Base-by-base conservation (phyloP, 2,888 invertebrate genomes). In the Pristionchus arcanus region DNA sequence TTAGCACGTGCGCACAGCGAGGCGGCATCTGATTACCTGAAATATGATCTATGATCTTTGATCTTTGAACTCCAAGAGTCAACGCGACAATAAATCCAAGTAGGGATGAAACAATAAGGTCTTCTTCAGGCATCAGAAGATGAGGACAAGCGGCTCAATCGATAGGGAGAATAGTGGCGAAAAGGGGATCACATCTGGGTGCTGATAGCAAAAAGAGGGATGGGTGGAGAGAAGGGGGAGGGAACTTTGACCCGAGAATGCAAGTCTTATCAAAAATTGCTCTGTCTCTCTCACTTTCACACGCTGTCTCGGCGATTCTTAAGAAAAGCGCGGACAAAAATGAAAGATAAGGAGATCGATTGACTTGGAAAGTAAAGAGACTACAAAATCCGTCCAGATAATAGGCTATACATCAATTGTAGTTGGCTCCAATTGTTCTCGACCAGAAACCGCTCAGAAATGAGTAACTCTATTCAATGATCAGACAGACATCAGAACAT, bases 1-100 rank as follows among this genome's bases (percentile, higher is more conserved):
- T 93, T 91, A 93, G 87, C 53, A 90, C 90, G 90, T 94, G 94
- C 90, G 93, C 94, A 87, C 94, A 94, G 77, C 94, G 92, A 42
- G 94, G 91, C 90, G 94, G 93, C 94, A 94, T 94, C 68, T 55
- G 53, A 81, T 81, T 81, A 81, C 81, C 81, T 85, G 37, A 66
- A 86, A 34, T 5, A 28, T 42, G 5, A 77, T 42, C 11, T 31
- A 5, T 74, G 74, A 37, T 81, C 34, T 85, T 55, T 34, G 49
- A 85, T 85, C 16, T 85, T 34, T 59, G 3, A 55, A 31, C 19
- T 55, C 42, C 42, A 11, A 49, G 42, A 49, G 42, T 31, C 55
- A 53, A 55, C 34, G 13, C 77, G 42, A 77, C 2, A 42, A 77
- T 71, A 1, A 71, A 34, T 71, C 1, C 31, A 25, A 74, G 31